These are phyloP conservation scores for Lepus timidus DNA, from an alignment of 2,113 vertebrate genomes.

Conservation along the genomic window DNA sequence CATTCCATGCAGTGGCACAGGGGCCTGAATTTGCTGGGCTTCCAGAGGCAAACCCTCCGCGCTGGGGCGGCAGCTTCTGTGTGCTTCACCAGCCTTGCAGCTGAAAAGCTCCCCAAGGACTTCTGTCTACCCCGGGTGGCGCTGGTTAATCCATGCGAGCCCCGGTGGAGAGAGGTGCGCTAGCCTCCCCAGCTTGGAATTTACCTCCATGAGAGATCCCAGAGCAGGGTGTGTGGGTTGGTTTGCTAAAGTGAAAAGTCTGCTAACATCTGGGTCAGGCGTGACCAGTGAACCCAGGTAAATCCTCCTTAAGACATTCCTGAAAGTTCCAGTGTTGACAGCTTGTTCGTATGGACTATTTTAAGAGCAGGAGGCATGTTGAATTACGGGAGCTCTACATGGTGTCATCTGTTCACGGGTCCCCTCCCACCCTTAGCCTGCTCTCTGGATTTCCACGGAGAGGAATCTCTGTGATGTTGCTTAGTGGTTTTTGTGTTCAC, in stretches of 20 bases:
- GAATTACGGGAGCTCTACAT: rapidly evolving
- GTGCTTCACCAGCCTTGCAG: constrained; percentile 85
- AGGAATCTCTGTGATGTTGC: not conserved
- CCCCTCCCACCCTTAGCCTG: not conserved
- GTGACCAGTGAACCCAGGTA: not conserved
- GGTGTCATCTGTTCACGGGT: not conserved
- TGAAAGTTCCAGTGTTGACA: not conserved
- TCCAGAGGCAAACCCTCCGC: constrained; percentile 85
- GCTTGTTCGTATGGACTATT: not conserved
- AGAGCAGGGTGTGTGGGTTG: not conserved
- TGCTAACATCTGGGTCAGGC: not conserved
- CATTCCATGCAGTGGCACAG: constrained; percentile 76
- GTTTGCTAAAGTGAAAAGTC: constrained; percentile 60
- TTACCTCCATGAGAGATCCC: not conserved
- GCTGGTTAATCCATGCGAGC: constrained; percentile 8
- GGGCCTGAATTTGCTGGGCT: constrained; percentile 80
- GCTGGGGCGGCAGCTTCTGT: constrained; percentile 74
- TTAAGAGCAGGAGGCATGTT: not conserved
- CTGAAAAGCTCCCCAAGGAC: constrained; percentile 67
- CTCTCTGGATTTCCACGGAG: not conserved
- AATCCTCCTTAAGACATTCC: not conserved
- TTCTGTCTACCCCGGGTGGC: constrained; percentile 73
- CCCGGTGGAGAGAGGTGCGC: constrained; percentile 44
- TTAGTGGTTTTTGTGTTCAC: not conserved
- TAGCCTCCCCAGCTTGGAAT: constrained; percentile 57